Evolutionary conservation across 2,113 vertebrate species (phyloP), one percentile per base, ranked within the genome.

Genomic region (Ascaphus truei): DNA sequence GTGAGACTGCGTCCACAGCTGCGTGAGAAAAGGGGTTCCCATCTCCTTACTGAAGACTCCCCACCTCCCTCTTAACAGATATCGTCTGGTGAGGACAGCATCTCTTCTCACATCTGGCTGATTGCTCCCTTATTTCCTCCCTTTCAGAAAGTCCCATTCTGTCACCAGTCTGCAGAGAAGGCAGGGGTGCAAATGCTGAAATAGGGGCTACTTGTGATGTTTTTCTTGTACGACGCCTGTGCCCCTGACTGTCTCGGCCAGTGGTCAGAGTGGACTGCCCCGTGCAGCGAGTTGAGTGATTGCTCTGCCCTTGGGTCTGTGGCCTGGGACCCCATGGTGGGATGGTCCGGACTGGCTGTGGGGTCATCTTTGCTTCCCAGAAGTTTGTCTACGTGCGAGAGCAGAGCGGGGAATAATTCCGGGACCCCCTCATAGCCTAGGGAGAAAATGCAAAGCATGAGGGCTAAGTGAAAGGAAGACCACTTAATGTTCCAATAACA

Each of bases 391-490:
- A 89, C 86, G 59, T 87, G 84, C 22, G 73, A 77, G 26, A 91
- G 80, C 67, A 90, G 79, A 20, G 82, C 81, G 5, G 83, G 78
- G 79, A 88, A 87, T 68, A 91, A 90, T 75, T 88, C 84, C 0
- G 86, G 83, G 23, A 89, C 86, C 0, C 87, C 89, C 31, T 91
- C 88, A 5, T 91, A 91, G 3, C 89, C 88, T 89, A 52, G 2
- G 11, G 29, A 41, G 27, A 13, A 47, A 33, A 62, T 22, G 27
- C 7, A 33, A 57, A 30, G 16, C 11, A 10, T 22, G 33, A 34
- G 33, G 7, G 33, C 33, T 8, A 34, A 12, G 7, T n/a, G n/a
- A n/a, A n/a, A n/a, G n/a, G n/a, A n/a, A n/a, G n/a, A n/a, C n/a
- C n/a, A n/a, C n/a, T n/a, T n/a, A n/a, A n/a, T n/a, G n/a, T n/a